Conservation (phyloP, 2,113 vertebrate genomes). For the Ageneiosus marmoratus region DNA sequence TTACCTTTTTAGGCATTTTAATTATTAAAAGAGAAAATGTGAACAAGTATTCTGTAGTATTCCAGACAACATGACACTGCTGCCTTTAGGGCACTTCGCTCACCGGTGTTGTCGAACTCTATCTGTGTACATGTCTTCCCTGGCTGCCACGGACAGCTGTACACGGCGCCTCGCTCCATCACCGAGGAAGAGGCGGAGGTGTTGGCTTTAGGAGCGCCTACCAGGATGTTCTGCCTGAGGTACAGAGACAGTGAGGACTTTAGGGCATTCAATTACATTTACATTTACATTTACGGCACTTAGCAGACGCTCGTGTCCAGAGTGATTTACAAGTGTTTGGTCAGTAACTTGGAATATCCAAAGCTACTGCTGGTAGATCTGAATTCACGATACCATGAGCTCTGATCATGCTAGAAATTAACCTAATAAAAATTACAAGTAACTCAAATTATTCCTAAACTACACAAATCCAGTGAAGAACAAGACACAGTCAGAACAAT, state of each 20-base stretch:
- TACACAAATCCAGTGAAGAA: no score
- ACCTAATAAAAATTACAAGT: no score
- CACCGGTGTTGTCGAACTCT: slow-evolving; percentile 85
- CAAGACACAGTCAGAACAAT: no score
- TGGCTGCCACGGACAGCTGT: slow-evolving; percentile 82
- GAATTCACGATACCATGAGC: no score
- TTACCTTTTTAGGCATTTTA: neutral
- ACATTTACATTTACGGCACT: no score
- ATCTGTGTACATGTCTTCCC: slow-evolving; percentile 78
- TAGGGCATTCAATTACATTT: neutral
- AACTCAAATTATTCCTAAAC: no score
- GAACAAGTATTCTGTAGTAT: neutral
- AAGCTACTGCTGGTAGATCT: no score
- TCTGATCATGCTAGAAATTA: no score
- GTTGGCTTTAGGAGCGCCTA: slow-evolving; percentile 94
- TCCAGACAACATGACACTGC: neutral
- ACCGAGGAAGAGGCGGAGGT: slow-evolving; percentile 76
- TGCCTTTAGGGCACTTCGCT: slow-evolving; percentile 15
- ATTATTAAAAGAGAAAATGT: neutral
- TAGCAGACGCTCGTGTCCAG: no score
- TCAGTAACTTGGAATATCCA: no score
- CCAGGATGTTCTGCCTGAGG: slow-evolving; percentile 81
- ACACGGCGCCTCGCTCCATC: slow-evolving; percentile 88
- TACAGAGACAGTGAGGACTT: neutral
- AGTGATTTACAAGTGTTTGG: no score